A percentile compares a stretch with the other conserved stretches of the same genome.
Evolutionary conservation across 2,113 vertebrate species (phyloP).

Genomic region (Leucopsar rothschildi): DNA sequence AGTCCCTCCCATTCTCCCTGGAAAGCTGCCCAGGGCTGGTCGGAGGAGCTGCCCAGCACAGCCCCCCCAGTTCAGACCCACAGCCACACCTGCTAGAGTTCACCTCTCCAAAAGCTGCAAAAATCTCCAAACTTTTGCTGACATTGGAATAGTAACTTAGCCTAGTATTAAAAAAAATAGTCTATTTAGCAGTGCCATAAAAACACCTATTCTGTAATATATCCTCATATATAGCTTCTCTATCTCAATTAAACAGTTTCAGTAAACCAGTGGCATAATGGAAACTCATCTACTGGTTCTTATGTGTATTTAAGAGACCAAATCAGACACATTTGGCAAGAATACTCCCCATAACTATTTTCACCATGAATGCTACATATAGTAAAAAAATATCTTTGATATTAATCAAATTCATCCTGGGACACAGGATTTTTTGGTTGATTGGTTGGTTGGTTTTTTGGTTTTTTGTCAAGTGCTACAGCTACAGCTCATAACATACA

Average conservation of each 20-base stretch:
- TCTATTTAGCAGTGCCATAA: not conserved
- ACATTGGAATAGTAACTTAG: not conserved
- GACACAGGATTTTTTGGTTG: not conserved
- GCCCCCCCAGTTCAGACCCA: not conserved
- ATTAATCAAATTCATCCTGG: not conserved
- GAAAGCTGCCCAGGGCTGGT: not conserved
- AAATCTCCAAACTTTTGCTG: not conserved
- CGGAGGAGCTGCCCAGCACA: not conserved
- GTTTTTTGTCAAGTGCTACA: accelerated
- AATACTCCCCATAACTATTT: not conserved
- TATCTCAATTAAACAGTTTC: not conserved
- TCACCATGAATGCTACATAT: not conserved
- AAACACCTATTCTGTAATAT: not conserved
- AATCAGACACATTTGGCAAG: not conserved
- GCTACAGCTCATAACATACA: not conserved
- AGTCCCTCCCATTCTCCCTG: not conserved
- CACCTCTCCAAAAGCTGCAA: not conserved
- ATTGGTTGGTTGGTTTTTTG: no score
- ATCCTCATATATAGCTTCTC: not conserved
- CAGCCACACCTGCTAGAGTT: not conserved
- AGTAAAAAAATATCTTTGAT: not conserved
- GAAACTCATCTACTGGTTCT: not conserved
- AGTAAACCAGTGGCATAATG: not conserved
- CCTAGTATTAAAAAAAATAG: not conserved
- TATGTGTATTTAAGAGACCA: not conserved